Evolutionary conservation across 2,888 invertebrate species (phyloP).

Genomic region (Diaphora mendica): DNA sequence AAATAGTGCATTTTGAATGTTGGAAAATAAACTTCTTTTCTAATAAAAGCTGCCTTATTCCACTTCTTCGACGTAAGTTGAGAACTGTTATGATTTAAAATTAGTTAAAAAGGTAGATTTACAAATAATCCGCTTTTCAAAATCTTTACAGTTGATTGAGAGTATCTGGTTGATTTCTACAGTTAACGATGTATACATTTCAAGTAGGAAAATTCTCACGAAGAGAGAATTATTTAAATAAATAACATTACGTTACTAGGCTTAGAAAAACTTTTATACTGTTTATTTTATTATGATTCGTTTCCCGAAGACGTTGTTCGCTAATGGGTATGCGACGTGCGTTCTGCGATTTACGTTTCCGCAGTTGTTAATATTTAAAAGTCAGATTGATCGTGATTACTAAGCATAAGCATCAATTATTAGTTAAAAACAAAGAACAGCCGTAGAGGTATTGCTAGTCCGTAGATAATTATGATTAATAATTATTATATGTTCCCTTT

Average conservation of each 20-base stretch:
- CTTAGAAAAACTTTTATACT: constrained; percentile 1
- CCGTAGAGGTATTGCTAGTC: not conserved
- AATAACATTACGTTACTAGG: not conserved
- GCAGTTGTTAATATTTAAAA: constrained; percentile 11
- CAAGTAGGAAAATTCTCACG: not conserved
- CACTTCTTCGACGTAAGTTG: too few species aligned
- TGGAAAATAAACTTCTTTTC: too few species aligned
- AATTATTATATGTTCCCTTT: not conserved
- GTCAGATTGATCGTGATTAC: constrained; percentile 8
- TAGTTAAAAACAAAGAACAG: not conserved
- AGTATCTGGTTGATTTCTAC: not conserved
- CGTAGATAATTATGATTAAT: not conserved
- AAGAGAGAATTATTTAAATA: not conserved
- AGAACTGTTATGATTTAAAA: too few species aligned
- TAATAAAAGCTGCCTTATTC: too few species aligned
- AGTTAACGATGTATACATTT: not conserved
- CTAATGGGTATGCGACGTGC: constrained; percentile 10
- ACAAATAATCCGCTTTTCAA: not conserved
- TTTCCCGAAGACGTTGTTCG: constrained; percentile 8
- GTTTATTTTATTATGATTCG: constrained; percentile 12
- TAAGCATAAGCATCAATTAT: not conserved
- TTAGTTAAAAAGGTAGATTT: too few species aligned
- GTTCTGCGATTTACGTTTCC: constrained; percentile 12
- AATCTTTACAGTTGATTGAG: not conserved
- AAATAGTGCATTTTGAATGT: not conserved